Evolutionary conservation across 1,140 invertebrate genomes (phyloP), one percentile per base, ranked within the genome.

Genomic region (Muscidifurax raptorellus): DNA sequence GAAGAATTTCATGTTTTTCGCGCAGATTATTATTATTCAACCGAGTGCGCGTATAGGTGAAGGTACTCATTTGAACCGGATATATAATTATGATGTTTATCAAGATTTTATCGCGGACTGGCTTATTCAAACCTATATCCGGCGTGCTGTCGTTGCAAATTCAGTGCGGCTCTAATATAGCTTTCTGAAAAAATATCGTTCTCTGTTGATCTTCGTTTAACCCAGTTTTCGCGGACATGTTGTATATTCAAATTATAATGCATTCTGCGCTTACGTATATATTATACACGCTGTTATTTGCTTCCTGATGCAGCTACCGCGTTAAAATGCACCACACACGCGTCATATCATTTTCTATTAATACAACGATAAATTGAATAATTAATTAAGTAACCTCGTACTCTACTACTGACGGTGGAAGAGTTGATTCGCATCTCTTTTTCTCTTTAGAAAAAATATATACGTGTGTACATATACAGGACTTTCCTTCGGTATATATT

Each of bases 131-230:
- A 12, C 28, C 10, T 28, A 28, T 28, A 13, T n/a, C 66, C 36
- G 9, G 66, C 27, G n/a, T 5, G 15, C 69, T 18, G 28, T 71
- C 18, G 9, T 44, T 28, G 76, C 40, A 59, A 44, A 67, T 67
- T 27, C 25, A 28, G 66, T n/a, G n/a, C n/a, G 22, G 25, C 72
- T 67, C 40, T 79, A 79, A 67, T 66, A 67, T 44, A 25, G 30
- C 12, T 69, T 80, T 69, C 13, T 47, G 12, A 72, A 30, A 71
- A 80, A 80, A 80, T 80, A 47, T 69, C 59, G 18, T n/a, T n/a
- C 12, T 15, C 47, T 59, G 27, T 81, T 81, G 74, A 81, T 74
- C 44, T 81, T 81, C 28, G 22, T 72, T 72, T 36, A 81, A 81
- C 69, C 80, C n/a, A 81, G 15, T 81, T 81, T 71, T 74, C 44